phyloP scores from a whole-genome alignment of 2,797 vertebrate genomes.

The Falco peregrinus region DNA sequence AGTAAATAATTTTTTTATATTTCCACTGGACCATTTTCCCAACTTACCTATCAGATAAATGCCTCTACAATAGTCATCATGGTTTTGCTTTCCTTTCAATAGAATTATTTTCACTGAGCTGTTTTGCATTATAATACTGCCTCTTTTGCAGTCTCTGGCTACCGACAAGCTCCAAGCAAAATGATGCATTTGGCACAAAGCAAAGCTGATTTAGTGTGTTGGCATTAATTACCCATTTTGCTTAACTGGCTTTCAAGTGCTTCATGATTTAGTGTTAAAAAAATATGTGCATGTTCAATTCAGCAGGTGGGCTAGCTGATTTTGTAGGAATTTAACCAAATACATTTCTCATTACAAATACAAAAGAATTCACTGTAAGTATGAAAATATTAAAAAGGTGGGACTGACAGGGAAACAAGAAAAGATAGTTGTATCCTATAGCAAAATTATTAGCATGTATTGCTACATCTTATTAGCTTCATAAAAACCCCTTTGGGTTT shows the following conservation, averaged over 20 bases:
- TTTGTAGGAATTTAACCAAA: not conserved
- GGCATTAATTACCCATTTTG: not conserved
- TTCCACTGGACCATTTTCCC: not conserved
- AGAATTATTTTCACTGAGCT: not conserved
- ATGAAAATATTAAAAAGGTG: not conserved
- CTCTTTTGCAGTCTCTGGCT: not conserved
- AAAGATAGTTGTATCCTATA: not conserved
- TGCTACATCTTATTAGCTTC: not conserved
- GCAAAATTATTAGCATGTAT: not conserved
- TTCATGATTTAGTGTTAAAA: conserved; percentile 1
- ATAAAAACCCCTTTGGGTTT: not conserved
- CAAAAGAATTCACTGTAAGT: not conserved
- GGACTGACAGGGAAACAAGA: not conserved
- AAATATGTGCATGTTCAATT: not conserved
- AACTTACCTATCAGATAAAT: not conserved
- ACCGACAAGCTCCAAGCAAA: not conserved
- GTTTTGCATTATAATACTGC: not conserved
- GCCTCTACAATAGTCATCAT: not conserved
- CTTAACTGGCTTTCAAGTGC: not conserved
- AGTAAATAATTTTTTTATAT: not conserved
- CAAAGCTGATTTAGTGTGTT: not conserved
- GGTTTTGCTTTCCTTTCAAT: not conserved
- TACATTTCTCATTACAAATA: not conserved
- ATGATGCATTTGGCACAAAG: not conserved
- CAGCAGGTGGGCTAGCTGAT: not conserved